Evolutionary conservation across 2,797 vertebrate genomes (phyloP).

Genomic region (Lagocephalus sceleratus): DNA sequence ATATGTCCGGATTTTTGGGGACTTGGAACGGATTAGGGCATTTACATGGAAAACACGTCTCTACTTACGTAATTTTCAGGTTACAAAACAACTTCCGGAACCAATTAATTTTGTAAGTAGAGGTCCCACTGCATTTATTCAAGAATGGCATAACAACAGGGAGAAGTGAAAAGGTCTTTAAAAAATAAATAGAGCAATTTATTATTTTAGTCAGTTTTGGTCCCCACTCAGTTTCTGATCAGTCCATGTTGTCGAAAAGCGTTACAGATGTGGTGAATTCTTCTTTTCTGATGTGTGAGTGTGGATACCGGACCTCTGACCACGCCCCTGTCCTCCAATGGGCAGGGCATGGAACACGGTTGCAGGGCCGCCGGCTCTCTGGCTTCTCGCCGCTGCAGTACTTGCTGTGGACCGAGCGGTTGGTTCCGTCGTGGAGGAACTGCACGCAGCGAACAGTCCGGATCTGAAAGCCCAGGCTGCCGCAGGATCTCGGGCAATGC

Average conservation of each 20-base stretch:
- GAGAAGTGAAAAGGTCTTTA: background rate
- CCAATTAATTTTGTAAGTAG: no score
- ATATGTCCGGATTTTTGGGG: no score
- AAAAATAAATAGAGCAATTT: no score
- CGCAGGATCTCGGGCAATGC: conserved; percentile 90
- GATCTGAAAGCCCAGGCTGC: conserved; percentile 88
- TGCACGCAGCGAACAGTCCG: conserved; percentile 90
- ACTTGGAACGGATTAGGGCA: no score
- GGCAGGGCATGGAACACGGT: conserved; percentile 81
- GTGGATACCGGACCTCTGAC: conserved; percentile 81
- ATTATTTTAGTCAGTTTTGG: no score
- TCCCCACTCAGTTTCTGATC: no score
- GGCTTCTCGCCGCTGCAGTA: conserved; percentile 88
- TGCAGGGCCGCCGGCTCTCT: conserved; percentile 85
- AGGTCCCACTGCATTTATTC: no score
- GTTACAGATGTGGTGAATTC: no score
- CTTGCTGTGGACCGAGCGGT: conserved; percentile 91
- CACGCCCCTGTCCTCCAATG: conserved; percentile 89
- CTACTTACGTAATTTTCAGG: no score
- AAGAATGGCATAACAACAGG: background rate
- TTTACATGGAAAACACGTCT: no score
- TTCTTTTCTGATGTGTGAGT: background rate
- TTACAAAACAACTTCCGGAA: no score
- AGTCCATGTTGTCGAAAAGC: no score
- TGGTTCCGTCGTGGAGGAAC: conserved; percentile 80